Evolutionary conservation across 2,888 invertebrate species (phyloP).

Genomic region (Sympetrum striolatum): DNA sequence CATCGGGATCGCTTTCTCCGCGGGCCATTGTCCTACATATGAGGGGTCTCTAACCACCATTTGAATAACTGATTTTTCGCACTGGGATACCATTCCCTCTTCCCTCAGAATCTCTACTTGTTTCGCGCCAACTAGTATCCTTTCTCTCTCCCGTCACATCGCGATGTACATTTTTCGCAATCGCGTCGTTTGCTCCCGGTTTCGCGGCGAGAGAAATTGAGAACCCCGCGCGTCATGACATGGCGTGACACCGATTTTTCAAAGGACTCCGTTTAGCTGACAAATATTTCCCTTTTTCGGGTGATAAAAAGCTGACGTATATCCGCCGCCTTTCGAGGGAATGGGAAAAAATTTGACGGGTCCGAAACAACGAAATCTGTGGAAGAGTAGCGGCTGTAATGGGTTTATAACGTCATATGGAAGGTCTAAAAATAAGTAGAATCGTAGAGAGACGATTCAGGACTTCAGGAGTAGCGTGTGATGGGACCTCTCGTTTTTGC

Average conservation of each 20-base stretch:
- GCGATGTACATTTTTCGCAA: neutral
- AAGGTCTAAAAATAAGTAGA: no score
- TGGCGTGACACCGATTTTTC: neutral
- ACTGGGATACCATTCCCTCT: neutral
- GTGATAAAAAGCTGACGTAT: neutral
- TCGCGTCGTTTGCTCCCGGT: neutral
- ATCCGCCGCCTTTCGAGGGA: neutral
- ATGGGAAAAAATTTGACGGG: neutral
- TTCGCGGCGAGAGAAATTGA: neutral
- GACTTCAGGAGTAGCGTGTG: no score
- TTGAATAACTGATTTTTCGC: neutral
- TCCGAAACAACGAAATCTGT: no score
- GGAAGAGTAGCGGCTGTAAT: no score
- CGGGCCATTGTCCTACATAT: neutral
- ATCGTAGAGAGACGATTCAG: no score
- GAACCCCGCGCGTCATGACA: neutral
- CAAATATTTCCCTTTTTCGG: neutral
- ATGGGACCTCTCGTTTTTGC: no score
- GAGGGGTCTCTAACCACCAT: neutral
- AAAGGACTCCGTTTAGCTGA: neutral
- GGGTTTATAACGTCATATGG: no score
- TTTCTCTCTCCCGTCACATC: neutral
- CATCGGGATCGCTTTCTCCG: neutral
- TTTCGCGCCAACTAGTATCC: neutral
- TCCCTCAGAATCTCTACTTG: neutral